Evolutionary conservation across 2,797 vertebrate species (phyloP), one percentile per base, ranked within the genome.

Genomic region (Meda fulgida): DNA sequence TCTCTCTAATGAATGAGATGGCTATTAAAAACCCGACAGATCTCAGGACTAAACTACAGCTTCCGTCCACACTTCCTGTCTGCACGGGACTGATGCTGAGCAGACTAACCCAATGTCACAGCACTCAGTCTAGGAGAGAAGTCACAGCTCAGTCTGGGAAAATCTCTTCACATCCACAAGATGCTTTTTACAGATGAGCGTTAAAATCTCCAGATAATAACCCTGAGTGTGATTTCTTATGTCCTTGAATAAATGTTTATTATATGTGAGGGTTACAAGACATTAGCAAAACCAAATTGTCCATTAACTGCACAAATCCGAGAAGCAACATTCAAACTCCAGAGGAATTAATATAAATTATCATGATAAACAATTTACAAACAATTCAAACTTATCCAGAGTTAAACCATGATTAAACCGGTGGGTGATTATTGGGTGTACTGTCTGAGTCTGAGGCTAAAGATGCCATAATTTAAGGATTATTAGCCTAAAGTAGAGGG

Each of bases 1-100:
- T 95, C 92, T 89, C 78, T 89, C 92, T 94, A 93, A 95, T 95
- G 94, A 94, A 95, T 94, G 92, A 78, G 92, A 90, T 88, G 89
- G 92, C 90, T 94, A 94, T 95, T 94, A 94, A 90, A 93, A 93
- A 76, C 43, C 58, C 80, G 80, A 82, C 78, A 69, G 82, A 87
- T 87, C 92, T 90, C 91, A 92, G 89, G 88, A 91, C 89, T 26
- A 84, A 91, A 92, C 77, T 88, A 63, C 85, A 91, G 88, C 90
- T 92, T 91, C 93, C 90, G 92, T 92, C 53, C 89, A 89, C 51
- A 85, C 92, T 96, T 96, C 94, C 93, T 92, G 90, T 86, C 88
- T 91, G 78, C 1, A 65, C 90, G 81, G 85, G 89, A 93, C 88
- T 92, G 93, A 95, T 91, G 91, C 91, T 93, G 65, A 86, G 89